A percentile compares a stretch with the other conserved stretches of the same genome.
Evolutionary conservation across 2,797 vertebrate species (phyloP).

Genomic region (Malacoraja senta): DNA sequence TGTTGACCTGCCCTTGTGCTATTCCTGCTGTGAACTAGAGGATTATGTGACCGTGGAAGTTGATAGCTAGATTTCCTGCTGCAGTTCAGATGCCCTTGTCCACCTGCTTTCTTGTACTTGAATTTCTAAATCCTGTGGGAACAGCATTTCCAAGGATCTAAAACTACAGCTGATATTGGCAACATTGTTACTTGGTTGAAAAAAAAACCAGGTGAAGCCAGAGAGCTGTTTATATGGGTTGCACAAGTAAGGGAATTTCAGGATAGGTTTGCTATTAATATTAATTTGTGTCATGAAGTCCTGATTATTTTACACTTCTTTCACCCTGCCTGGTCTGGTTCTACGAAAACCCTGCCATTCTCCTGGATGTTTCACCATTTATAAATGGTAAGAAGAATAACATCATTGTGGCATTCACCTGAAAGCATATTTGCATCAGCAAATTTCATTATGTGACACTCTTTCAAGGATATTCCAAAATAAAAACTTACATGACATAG

Average conservation of each 20-base stretch:
- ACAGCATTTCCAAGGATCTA: not conserved
- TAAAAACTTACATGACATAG: not conserved
- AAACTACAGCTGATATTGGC: slow-evolving; percentile 1
- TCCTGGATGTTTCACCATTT: not conserved
- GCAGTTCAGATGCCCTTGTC: slow-evolving; percentile 33
- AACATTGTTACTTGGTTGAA: not conserved
- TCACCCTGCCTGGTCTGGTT: not conserved
- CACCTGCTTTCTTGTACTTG: slow-evolving; percentile 32
- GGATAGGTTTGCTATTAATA: not conserved
- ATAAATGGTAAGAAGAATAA: not conserved
- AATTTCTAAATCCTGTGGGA: slow-evolving; percentile 35
- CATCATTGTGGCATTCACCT: not conserved
- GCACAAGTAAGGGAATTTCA: not conserved
- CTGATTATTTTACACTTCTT: not conserved
- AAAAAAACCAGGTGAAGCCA: not conserved
- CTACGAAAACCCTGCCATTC: not conserved
- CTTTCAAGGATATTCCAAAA: not conserved
- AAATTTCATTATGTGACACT: not conserved
- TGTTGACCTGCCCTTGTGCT: slow-evolving; percentile 34
- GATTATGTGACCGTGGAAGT: slow-evolving; percentile 34
- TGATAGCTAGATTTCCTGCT: slow-evolving; percentile 34
- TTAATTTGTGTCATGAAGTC: not conserved
- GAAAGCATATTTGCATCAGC: not conserved
- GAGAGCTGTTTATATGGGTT: not conserved
- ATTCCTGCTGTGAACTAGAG: slow-evolving; percentile 37